A percentile compares a stretch with the other conserved stretches of the same genome.
Conservation (phyloP, 2,888 invertebrate species). For the Noctuana brunneofusca region DNA sequence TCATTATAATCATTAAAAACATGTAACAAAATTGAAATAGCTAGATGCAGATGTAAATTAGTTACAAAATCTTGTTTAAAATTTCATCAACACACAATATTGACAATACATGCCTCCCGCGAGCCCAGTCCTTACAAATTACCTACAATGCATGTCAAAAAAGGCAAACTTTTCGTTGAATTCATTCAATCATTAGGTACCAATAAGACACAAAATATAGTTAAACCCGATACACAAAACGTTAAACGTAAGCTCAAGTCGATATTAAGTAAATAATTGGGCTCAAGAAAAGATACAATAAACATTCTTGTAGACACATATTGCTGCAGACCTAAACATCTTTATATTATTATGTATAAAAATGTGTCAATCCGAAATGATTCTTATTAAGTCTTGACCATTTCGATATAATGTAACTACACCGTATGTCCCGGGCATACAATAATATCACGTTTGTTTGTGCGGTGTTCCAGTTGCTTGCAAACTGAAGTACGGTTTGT, state of each 20-base stretch:
- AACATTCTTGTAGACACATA: too few species aligned
- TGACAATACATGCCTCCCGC: not conserved
- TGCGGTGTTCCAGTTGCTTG: slow-evolving; percentile 6
- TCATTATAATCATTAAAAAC: not conserved
- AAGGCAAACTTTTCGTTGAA: not conserved
- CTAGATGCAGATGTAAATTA: not conserved
- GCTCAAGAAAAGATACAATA: too few species aligned
- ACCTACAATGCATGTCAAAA: too few species aligned
- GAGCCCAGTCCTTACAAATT: not conserved
- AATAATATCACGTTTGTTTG: not conserved
- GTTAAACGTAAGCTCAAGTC: too few species aligned
- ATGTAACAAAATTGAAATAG: slow-evolving; percentile 3
- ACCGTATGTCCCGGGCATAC: not conserved
- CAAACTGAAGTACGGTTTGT: slow-evolving; percentile 5
- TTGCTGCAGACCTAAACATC: too few species aligned
- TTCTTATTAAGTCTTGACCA: not conserved
- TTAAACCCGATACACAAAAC: too few species aligned
- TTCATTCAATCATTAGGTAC: too few species aligned
- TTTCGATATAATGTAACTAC: not conserved
- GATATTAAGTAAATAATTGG: too few species aligned
- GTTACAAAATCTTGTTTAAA: not conserved
- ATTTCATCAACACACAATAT: not conserved
- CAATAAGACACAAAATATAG: too few species aligned
- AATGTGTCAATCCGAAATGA: too few species aligned
- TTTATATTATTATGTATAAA: too few species aligned